Base-by-base conservation (phyloP, 2,888 invertebrate genomes). In the Nineta flava region DNA sequence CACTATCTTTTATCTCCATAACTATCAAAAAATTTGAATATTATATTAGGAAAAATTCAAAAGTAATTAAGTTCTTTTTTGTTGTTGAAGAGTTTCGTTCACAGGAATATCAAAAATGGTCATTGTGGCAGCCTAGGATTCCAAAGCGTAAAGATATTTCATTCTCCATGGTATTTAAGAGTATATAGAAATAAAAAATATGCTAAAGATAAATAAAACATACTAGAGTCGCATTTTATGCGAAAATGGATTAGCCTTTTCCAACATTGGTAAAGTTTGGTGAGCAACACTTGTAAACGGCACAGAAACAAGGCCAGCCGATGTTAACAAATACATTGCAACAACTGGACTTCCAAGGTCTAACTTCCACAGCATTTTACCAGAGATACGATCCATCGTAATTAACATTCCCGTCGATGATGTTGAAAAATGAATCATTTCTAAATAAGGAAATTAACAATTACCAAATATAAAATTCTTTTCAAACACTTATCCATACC, bases 201-300 rank as follows among this genome's bases (percentile, higher is more conserved):
- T 6, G 26, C 4, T 26, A 26, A 26, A 26, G 1, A 26, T 26
- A 7, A 26, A 50, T 16, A 10, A 31, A 53, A 69, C 70, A 66
- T 61, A 75, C 75, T 69, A 74, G 46, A 75, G 61, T 54, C 73
- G 70, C 61, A 74, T 66, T 50, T 72, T 67, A 4, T 61, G 58
- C 26, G 62, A 58, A 51, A 68, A 65, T 35, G 65, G 54, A 45
- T 61, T 55, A 26, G 62, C 65, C 54, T 69, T 63, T 12, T 67
- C 60, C 21, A 76, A 61, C 54, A 82, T 79, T 57, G 79, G 75
- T 50, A 94, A 72, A 0, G 93, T 91, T 57, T 86, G 85, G 56
- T 90, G 86, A 0, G 92, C 91, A 43, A 94, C 80, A 31, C 87
- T 88, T 47, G 87, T 87, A 66, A 93, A 92, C 0, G 94, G 93